A percentile compares a stretch with the other conserved stretches of the same genome.
These are phyloP conservation scores for Drosophila ohnishii DNA, from an alignment of 1,140 invertebrate species.

Conservation along the genomic window DNA sequence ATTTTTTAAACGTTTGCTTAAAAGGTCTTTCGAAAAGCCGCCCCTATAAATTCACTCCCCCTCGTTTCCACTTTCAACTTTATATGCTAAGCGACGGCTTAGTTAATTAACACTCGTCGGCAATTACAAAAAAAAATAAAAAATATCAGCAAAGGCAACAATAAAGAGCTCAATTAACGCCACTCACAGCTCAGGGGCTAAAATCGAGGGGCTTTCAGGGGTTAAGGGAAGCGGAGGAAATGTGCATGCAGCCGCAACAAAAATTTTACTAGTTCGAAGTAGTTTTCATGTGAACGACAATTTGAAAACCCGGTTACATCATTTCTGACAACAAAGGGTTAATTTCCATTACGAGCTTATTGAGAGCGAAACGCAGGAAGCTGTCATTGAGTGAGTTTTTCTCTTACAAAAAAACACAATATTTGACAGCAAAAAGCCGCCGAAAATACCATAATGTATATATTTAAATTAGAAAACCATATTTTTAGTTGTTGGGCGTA, in stretches of 20 bases:
- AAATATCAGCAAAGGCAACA: constrained; percentile 46
- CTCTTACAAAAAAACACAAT: constrained; percentile 5
- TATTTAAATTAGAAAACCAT: constrained; percentile 42
- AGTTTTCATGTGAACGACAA: constrained; percentile 72
- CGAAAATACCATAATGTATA: constrained; percentile 17
- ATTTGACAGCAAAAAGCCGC: background rate
- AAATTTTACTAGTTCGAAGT: constrained; percentile 71
- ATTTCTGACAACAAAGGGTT: constrained; percentile 59
- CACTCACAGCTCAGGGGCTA: constrained; percentile 41
- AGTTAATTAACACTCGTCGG: constrained; percentile 68
- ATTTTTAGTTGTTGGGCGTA: constrained; percentile 39
- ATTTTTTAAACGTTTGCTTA: background rate
- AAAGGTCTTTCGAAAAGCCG: constrained; percentile 1
- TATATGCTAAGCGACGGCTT: constrained; percentile 45
- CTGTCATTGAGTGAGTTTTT: constrained; percentile 29
- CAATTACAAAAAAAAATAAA: constrained; percentile 37
- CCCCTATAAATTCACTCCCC: constrained; percentile 10
- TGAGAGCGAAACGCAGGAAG: constrained; percentile 51
- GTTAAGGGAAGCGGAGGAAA: background rate
- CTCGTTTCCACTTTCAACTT: constrained; percentile 31
- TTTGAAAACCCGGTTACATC: constrained; percentile 71
- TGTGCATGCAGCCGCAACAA: constrained; percentile 60
- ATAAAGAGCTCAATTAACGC: constrained; percentile 80
- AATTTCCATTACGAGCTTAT: constrained; percentile 49
- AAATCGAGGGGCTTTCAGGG: constrained; percentile 2